Evolutionary conservation across 2,888 invertebrate species (phyloP).

Genomic region (Dasysyrphus albostriatus): DNA sequence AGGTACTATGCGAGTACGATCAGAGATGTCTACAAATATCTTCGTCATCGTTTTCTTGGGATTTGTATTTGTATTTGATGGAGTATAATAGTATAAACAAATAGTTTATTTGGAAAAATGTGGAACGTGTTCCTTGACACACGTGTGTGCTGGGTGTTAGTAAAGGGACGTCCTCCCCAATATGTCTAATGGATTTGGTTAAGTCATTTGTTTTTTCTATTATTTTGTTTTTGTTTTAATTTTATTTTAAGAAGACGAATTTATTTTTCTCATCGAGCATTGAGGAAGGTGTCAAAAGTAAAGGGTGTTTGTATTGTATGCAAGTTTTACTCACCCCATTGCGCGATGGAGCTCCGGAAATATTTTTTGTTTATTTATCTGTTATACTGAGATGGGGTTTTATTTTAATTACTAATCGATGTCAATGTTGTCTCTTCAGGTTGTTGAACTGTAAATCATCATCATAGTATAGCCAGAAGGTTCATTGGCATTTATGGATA

Average conservation of each 20-base stretch:
- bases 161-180: background rate
- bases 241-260: constrained; percentile 41
- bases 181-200: constrained; percentile 46
- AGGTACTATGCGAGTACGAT: background rate
- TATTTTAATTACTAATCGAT: constrained; percentile 64
- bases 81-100: constrained; percentile 60
- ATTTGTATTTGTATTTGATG: constrained; percentile 22
- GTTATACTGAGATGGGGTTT: constrained; percentile 50
- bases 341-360: constrained; percentile 48
- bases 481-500: background rate
- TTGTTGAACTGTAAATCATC: constrained; percentile 40
- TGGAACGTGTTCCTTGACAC: constrained; percentile 67
- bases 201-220: constrained; percentile 60
- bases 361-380: constrained; percentile 67
- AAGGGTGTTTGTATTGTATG: constrained; percentile 69
- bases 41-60: constrained; percentile 48
- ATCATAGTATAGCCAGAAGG: background rate
- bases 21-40: constrained; percentile 18
- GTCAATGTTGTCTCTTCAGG: constrained; percentile 70
- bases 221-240: constrained; percentile 15
- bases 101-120: constrained; percentile 50
- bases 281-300: constrained; percentile 69
- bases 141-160: constrained; percentile 51
- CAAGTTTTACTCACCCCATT: constrained; percentile 49
- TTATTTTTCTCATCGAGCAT: constrained; percentile 4